Base-by-base conservation (phyloP, 23 tunicate genomes). In the Aplidium turbinatum region DNA sequence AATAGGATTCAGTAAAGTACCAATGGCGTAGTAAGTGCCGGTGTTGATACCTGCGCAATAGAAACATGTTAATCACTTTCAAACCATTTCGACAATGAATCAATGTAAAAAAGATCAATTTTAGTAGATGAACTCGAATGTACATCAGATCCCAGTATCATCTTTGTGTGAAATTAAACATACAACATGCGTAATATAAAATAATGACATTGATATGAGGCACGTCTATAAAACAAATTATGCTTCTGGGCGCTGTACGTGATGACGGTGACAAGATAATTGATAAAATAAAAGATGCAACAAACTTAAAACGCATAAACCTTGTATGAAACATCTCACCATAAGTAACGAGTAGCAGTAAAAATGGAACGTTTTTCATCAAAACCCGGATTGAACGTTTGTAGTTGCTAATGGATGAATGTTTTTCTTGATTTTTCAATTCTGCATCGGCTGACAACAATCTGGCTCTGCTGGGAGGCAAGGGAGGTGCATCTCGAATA, bases 21-120 rank as follows among this genome's bases (percentile, higher is more conserved):
- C 93, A 38, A 93, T 82, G 18, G 98, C 94, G 33, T 93, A 93
- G 54, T 93, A 93, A 3, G 87, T 83, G n/a, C 98, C 98, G 13
- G 93, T 89, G 76, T 86, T 93, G 36, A 93, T 80, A 31, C 98
- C 96, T 85, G 55, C 23, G 57, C 52, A 42, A 58, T 71, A 65
- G 61, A 42, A 1, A 72, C n/a, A n/a, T n/a, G n/a, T n/a, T n/a
- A n/a, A n/a, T n/a, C n/a, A n/a, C n/a, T 16, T 42, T 9, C 50
- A n/a, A 42, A 29, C 19, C 73, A 58, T 60, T 57, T 24, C 16
- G 4, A 57, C 20, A 23, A 72, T 5, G n/a, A 50, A 4, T n/a
- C n/a, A n/a, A n/a, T n/a, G n/a, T n/a, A n/a, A n/a, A n/a, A n/a
- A n/a, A n/a, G n/a, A n/a, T n/a, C n/a, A n/a, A n/a, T n/a, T n/a